Conservation (phyloP, 2,113 vertebrate genomes). For the Entelurus aequoreus region DNA sequence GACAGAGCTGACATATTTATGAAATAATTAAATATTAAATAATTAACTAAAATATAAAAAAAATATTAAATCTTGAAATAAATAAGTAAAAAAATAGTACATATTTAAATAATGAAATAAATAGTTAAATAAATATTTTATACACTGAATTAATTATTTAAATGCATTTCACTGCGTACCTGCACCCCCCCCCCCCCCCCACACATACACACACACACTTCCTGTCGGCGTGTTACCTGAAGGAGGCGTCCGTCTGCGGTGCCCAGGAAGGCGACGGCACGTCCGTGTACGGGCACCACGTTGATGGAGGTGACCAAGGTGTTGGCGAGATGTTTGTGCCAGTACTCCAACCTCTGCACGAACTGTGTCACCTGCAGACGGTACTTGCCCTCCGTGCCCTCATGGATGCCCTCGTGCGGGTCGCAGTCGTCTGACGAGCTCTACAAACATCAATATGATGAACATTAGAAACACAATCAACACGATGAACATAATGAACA, state of each 20-base stretch:
- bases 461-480: too few species aligned
- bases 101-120: too few species aligned
- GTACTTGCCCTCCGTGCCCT: constrained; percentile 74
- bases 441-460: constrained; percentile 63
- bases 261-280: constrained; percentile 87
- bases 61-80: too few species aligned
- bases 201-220: not conserved
- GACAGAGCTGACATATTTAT: too few species aligned
- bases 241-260: constrained; percentile 87
- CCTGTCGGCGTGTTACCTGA: constrained; percentile 71
- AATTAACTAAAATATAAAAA: too few species aligned
- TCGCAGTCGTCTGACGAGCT: constrained; percentile 85
- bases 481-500: not conserved
- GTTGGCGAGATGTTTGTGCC: constrained; percentile 81
- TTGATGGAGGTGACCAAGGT: constrained; percentile 87
- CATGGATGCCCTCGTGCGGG: constrained; percentile 68
- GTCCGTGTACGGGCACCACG: constrained; percentile 75
- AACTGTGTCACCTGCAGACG: constrained; percentile 87
- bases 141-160: too few species aligned
- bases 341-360: constrained; percentile 86
- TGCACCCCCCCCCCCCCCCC: too few species aligned
- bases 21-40: too few species aligned
- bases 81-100: too few species aligned
- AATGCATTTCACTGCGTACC: too few species aligned
- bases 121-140: too few species aligned